A percentile compares a stretch with the other conserved stretches of the same genome.
phyloP scores from a whole-genome alignment of 2,888 invertebrate genomes.

The Xestoiulus laeticollis region DNA sequence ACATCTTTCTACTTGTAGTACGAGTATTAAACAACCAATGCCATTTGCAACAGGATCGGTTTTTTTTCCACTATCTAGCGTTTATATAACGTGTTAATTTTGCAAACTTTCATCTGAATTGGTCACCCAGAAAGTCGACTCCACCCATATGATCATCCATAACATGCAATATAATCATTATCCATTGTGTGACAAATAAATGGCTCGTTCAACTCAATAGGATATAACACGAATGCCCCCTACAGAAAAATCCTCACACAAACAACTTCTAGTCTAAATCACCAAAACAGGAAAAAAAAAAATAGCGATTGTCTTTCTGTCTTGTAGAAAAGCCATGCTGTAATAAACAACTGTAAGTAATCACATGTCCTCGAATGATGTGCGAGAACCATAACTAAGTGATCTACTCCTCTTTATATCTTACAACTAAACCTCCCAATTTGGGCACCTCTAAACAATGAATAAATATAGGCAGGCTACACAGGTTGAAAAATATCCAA shows the following conservation, averaged over 20 bases:
- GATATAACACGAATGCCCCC: background rate
- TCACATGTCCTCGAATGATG: constrained; percentile 26
- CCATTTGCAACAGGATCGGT: too few relatives aligned
- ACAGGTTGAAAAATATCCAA: background rate
- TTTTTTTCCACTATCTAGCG: background rate
- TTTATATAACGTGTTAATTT: background rate
- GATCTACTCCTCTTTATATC: background rate
- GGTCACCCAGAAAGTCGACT: background rate
- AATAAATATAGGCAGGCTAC: background rate
- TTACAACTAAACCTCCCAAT: background rate
- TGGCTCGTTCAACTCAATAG: background rate
- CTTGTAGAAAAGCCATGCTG: constrained; percentile 3
- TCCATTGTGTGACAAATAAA: constrained; percentile 12
- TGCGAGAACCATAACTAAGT: constrained; percentile 26
- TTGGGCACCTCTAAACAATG: background rate
- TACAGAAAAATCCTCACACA: constrained; percentile 10
- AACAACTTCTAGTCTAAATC: background rate
- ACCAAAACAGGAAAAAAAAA: background rate
- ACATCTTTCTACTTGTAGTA: too few relatives aligned
- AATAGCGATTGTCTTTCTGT: constrained; percentile 23
- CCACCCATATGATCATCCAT: constrained; percentile 18
- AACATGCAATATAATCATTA: constrained; percentile 26
- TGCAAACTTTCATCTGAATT: background rate
- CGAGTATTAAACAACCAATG: too few relatives aligned
- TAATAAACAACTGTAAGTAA: constrained; percentile 26